These are phyloP conservation scores for Cirrhinus mrigala DNA, from an alignment of 2,797 vertebrate genomes.

Conservation along the genomic window DNA sequence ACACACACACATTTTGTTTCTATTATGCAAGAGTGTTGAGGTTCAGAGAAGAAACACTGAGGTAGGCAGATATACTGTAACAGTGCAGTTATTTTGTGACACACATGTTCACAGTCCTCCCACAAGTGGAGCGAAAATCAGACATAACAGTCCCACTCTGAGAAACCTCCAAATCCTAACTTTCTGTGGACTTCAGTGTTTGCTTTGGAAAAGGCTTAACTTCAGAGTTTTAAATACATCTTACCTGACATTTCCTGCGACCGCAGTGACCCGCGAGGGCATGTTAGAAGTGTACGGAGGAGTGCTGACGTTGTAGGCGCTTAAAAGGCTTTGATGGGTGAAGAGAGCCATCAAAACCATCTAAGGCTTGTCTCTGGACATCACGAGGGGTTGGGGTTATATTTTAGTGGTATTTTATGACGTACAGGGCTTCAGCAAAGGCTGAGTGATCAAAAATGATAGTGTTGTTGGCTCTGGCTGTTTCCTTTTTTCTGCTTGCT, in stretches of 20 bases:
- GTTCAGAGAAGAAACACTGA: constrained; percentile 16
- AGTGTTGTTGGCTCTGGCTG: not conserved
- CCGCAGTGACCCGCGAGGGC: constrained; percentile 61
- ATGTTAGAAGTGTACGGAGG: constrained; percentile 57
- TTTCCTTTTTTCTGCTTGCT: not conserved
- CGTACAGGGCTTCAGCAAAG: constrained; percentile 52
- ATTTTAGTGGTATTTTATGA: constrained; percentile 64
- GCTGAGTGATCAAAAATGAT: constrained; percentile 53
- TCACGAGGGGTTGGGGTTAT: constrained; percentile 55
- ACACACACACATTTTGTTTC: not conserved
- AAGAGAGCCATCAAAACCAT: constrained; percentile 49
- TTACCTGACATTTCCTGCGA: constrained; percentile 62
- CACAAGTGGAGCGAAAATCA: constrained; percentile 41
- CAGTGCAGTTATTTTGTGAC: not conserved
- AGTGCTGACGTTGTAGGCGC: constrained; percentile 41
- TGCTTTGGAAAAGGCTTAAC: constrained; percentile 57
- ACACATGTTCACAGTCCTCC: constrained; percentile 1
- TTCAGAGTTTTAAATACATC: constrained; percentile 57
- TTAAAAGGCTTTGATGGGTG: constrained; percentile 53
- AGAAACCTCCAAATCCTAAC: constrained; percentile 35
- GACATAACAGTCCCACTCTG: constrained; percentile 34
- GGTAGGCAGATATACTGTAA: constrained; percentile 19
- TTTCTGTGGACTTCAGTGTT: constrained; percentile 44
- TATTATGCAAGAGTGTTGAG: constrained; percentile 12
- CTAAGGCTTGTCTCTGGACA: constrained; percentile 62